Conservation (phyloP, 2,113 vertebrate species). For the Lophius piscatorius region DNA sequence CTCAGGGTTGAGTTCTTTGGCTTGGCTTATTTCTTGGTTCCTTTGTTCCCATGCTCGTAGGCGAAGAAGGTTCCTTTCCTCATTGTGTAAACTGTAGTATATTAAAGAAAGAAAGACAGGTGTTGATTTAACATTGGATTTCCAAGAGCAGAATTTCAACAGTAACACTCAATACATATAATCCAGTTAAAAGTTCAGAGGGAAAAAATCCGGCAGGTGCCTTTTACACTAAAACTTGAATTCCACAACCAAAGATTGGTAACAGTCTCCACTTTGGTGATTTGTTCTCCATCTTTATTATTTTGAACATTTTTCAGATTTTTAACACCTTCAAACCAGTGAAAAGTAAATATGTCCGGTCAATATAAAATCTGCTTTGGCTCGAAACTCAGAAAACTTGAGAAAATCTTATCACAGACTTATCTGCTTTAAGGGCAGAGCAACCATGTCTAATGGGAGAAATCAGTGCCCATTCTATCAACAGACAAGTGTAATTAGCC, state of each 20-base stretch:
- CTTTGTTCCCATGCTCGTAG: constrained; percentile 89
- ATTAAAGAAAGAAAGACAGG: constrained; percentile 23
- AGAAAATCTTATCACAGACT: constrained; percentile 14
- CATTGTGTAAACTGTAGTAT: constrained; percentile 83
- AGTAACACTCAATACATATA: not conserved
- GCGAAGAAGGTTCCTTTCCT: constrained; percentile 91
- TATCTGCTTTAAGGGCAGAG: constrained; percentile 13
- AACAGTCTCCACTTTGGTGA: not conserved
- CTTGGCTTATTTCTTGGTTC: constrained; percentile 87
- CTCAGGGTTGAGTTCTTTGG: constrained; percentile 79
- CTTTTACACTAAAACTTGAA: no score
- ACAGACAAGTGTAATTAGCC: constrained; percentile 64
- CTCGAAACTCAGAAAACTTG: not conserved
- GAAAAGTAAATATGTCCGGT: not conserved
- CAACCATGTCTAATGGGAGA: constrained; percentile 26
- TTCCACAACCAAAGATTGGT: not conserved
- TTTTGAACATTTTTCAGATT: not conserved
- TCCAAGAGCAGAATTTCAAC: not conserved
- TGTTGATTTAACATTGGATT: not conserved
- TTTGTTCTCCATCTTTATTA: not conserved
- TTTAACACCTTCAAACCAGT: not conserved
- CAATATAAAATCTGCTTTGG: not conserved
- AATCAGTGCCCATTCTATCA: constrained; percentile 32
- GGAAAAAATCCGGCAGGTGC: no score
- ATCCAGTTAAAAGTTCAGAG: not conserved